These are phyloP conservation scores for Coptotermes formosanus DNA, from an alignment of 1,140 invertebrate species.

Conservation along the genomic window DNA sequence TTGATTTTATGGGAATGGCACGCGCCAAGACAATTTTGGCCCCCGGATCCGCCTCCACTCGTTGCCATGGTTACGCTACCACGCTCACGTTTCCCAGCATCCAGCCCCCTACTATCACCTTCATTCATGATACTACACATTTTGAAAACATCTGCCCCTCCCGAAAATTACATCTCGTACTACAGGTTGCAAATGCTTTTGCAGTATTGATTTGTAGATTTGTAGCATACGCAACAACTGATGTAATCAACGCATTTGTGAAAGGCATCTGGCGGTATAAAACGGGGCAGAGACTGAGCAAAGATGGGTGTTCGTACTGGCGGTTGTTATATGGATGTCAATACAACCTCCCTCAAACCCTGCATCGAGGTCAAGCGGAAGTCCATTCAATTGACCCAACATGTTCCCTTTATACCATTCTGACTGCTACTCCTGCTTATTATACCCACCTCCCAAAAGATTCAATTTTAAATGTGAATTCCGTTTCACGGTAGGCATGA, in stretches of 20 bases:
- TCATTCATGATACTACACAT: neutral
- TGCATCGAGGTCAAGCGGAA: neutral
- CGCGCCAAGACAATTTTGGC: neutral
- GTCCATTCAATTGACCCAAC: neutral
- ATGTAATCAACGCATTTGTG: neutral
- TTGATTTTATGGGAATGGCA: neutral
- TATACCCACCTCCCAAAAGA: neutral
- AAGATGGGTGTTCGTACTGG: neutral
- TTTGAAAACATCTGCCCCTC: neutral
- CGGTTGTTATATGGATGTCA: neutral
- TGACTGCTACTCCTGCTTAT: neutral
- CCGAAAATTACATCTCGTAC: too few species aligned
- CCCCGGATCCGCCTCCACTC: neutral
- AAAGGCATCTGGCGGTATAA: neutral
- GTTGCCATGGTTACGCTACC: conserved; percentile 16
- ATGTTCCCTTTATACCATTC: neutral
- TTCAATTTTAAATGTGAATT: too few species aligned
- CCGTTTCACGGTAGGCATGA: too few species aligned
- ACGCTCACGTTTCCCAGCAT: conserved; percentile 3
- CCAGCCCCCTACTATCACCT: neutral
- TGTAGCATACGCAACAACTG: neutral
- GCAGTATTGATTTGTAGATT: neutral
- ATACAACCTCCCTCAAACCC: neutral
- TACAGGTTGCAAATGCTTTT: neutral
- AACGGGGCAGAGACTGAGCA: neutral